Evolutionary conservation across 2,888 invertebrate species (phyloP).

Genomic region (Erebia epiphron): DNA sequence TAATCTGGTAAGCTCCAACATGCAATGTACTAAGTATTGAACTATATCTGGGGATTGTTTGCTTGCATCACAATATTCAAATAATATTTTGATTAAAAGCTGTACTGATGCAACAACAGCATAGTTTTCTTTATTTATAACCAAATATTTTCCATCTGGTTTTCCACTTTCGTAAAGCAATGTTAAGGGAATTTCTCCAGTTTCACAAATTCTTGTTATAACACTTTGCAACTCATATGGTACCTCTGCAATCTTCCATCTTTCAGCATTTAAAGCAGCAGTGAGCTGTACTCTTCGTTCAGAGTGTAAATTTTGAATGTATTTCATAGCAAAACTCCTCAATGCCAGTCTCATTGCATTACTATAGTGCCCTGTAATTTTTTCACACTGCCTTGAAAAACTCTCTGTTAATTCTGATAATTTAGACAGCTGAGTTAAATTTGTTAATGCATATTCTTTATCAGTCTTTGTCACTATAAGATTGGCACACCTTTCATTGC

Average conservation of each 20-base stretch:
- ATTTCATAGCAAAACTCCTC: constrained; percentile 94
- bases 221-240: constrained; percentile 94
- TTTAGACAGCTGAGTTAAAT: constrained; percentile 88
- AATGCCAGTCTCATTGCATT: constrained; percentile 91
- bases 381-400: constrained; percentile 90
- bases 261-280: constrained; percentile 92
- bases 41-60: constrained; percentile 90
- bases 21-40: constrained; percentile 90
- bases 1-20: constrained; percentile 93
- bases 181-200: constrained; percentile 72
- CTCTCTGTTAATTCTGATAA: constrained; percentile 89
- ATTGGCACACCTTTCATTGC: constrained; percentile 95
- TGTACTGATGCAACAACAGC: constrained; percentile 92
- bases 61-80: constrained; percentile 95
- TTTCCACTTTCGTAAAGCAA: constrained; percentile 64
- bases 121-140: constrained; percentile 88
- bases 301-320: constrained; percentile 94
- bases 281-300: constrained; percentile 94
- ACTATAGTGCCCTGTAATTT: constrained; percentile 88
- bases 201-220: constrained; percentile 86
- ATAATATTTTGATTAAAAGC: constrained; percentile 93
- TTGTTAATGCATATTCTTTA: constrained; percentile 87
- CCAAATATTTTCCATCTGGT: constrained; percentile 81
- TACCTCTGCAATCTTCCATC: constrained; percentile 97
- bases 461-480: constrained; percentile 90